These are phyloP conservation scores for Bombus difficillimus DNA, from an alignment of 1,140 invertebrate species.

Conservation along the genomic window DNA sequence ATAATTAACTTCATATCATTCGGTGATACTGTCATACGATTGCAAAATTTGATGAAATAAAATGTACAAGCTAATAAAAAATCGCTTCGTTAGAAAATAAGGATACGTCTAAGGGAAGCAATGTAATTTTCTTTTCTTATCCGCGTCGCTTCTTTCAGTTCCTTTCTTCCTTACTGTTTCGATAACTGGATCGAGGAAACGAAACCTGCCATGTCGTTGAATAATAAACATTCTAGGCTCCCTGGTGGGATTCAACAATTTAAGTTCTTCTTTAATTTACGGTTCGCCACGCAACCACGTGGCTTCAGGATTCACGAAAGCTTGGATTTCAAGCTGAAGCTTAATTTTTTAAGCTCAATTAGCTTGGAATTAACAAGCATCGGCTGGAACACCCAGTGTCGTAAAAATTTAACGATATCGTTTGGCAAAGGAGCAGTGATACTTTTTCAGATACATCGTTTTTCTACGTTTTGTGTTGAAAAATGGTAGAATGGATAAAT, in stretches of 20 bases:
- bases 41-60: too few relatives aligned
- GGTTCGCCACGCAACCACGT: background rate
- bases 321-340: background rate
- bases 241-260: slow-evolving; percentile 20
- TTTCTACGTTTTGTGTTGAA: background rate
- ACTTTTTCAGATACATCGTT: background rate
- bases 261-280: background rate
- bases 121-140: background rate
- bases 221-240: slow-evolving; percentile 21
- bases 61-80: too few relatives aligned
- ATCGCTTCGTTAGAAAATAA: too few relatives aligned
- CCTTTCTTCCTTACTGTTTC: background rate
- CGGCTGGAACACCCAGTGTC: background rate
- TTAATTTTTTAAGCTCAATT: background rate
- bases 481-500: background rate
- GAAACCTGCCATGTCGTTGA: background rate
- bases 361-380: slow-evolving; percentile 1
- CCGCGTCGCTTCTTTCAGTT: background rate
- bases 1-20: too few relatives aligned
- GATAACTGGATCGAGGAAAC: background rate
- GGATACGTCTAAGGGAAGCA: background rate
- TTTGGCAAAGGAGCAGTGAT: background rate
- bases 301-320: slow-evolving; percentile 7
- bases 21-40: too few relatives aligned
- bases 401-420: background rate